Evolutionary conservation across 2,113 vertebrate species (phyloP).

Genomic region (Pheucticus melanocephalus): DNA sequence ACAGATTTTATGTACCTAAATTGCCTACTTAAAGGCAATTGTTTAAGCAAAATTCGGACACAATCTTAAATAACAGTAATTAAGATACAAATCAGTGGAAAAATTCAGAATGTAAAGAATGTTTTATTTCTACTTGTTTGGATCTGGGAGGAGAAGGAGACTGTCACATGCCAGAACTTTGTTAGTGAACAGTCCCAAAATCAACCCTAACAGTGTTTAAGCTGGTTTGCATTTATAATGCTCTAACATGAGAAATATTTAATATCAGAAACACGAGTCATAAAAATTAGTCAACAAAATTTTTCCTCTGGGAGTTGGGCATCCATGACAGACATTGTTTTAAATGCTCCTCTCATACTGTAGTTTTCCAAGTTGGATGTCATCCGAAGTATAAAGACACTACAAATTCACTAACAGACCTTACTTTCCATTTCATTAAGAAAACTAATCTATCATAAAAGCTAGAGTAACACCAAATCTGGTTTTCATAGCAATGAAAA

Average conservation of each 20-base stretch:
- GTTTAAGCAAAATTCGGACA: background rate
- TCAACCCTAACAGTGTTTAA: background rate
- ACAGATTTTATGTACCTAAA: background rate
- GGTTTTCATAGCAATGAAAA: background rate
- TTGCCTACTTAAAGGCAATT: background rate
- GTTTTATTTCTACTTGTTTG: background rate
- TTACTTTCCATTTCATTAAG: background rate
- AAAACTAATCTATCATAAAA: background rate
- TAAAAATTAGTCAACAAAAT: background rate
- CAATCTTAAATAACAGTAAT: background rate
- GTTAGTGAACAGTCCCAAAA: background rate
- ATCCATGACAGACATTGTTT: background rate
- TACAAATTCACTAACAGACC: background rate
- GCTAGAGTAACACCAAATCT: background rate
- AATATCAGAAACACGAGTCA: background rate
- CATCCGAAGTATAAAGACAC: background rate
- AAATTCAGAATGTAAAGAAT: background rate
- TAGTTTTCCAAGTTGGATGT: background rate
- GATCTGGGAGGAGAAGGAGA: background rate
- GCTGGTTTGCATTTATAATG: background rate
- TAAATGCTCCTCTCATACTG: background rate
- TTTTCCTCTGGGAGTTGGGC: background rate
- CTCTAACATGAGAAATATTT: background rate
- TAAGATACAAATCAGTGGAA: background rate
- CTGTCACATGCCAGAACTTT: background rate